Evolutionary conservation across 1,140 invertebrate species (phyloP).

Genomic region (Eulimnadia texana): DNA sequence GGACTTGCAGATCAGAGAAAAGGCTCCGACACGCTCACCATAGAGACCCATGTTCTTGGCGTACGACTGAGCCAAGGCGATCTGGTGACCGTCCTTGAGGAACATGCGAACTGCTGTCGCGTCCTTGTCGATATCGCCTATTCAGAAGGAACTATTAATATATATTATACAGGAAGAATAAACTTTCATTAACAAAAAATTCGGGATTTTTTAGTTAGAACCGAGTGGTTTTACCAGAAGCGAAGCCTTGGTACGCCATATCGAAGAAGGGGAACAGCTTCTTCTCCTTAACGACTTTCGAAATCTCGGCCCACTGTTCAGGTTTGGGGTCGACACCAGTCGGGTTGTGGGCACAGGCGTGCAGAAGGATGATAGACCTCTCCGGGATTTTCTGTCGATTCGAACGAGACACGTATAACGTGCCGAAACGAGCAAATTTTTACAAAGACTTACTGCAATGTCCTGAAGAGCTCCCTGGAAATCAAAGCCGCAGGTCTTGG

Average conservation of each 20-base stretch:
- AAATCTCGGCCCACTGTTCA: constrained; percentile 79
- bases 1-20: constrained; percentile 59
- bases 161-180: neutral
- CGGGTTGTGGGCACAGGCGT: constrained; percentile 98
- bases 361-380: constrained; percentile 78
- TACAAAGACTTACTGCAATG: constrained; percentile 68
- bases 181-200: no score
- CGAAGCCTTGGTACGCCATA: constrained; percentile 98
- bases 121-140: constrained; percentile 72
- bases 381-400: constrained; percentile 87
- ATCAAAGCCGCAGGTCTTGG: constrained; percentile 89
- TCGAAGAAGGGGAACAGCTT: constrained; percentile 96
- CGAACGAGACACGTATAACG: constrained; percentile 22
- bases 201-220: neutral
- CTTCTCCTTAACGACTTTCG: constrained; percentile 60
- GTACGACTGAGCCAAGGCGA: constrained; percentile 86
- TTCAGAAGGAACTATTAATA: constrained; percentile 18
- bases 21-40: constrained; percentile 83
- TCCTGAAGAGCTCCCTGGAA: constrained; percentile 82
- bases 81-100: constrained; percentile 79
- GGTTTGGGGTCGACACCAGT: constrained; percentile 89
- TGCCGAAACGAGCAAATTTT: neutral
- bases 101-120: constrained; percentile 81
- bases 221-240: constrained; percentile 41
- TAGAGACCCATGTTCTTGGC: constrained; percentile 98